Evolutionary conservation across 2,113 vertebrate genomes (phyloP).

Genomic region (Brachyhypopomus occidentalis): DNA sequence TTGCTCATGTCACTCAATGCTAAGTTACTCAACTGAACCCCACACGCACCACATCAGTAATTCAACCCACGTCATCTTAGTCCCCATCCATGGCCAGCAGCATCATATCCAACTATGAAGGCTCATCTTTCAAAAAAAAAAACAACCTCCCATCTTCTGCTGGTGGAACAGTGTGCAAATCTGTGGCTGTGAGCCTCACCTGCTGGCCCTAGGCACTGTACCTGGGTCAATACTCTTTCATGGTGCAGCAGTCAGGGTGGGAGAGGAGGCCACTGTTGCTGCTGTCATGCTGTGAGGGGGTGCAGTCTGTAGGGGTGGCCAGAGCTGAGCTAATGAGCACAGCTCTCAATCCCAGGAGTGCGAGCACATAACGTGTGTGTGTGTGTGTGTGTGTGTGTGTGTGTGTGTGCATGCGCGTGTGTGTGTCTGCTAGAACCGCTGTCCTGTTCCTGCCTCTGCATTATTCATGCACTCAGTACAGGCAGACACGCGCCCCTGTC

Average conservation of each 20-base stretch:
- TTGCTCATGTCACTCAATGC: constrained; percentile 1
- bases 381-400: constrained; percentile 41
- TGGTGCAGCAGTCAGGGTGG: constrained; percentile 45
- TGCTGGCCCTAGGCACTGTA: constrained; percentile 50
- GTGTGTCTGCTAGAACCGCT: constrained; percentile 49
- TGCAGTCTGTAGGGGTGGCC: constrained; percentile 57
- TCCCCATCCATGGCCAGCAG: constrained; percentile 31
- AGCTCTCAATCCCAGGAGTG: constrained; percentile 58
- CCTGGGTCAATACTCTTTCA: constrained; percentile 57
- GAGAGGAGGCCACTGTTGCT: constrained; percentile 51
- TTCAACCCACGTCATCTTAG: constrained; percentile 35
- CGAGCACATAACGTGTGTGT: constrained; percentile 45
- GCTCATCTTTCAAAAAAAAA: constrained; percentile 47
- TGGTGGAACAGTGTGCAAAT: constrained; percentile 56
- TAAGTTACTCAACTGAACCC: constrained; percentile 21
- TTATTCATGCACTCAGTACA: constrained; percentile 58
- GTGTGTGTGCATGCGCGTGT: not conserved
- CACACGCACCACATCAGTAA: constrained; percentile 20
- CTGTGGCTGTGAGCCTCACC: constrained; percentile 43
- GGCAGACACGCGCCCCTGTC: constrained; percentile 54
- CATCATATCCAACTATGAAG: constrained; percentile 16
- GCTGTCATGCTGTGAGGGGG: constrained; percentile 55
- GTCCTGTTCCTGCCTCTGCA: constrained; percentile 56
- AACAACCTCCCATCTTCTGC: constrained; percentile 47
- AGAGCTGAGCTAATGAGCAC: constrained; percentile 57